Base-by-base conservation (phyloP, 2,797 vertebrate genomes). In the Heliangelus exortis region DNA sequence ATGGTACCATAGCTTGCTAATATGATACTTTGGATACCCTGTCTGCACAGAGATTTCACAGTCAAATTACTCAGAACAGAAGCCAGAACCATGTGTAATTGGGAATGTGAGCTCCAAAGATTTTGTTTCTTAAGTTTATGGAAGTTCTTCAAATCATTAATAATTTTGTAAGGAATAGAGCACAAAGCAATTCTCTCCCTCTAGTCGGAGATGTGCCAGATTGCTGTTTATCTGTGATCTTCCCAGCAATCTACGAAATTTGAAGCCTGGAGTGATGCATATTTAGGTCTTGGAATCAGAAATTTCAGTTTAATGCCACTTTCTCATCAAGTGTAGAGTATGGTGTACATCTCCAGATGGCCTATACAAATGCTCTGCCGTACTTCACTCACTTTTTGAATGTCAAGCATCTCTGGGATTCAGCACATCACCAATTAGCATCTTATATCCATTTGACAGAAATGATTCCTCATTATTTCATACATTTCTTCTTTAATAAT, bases 321-420 rank as follows among this genome's bases (percentile, higher is more conserved):
- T 97, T 97, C 96, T 97, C 96, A 95, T 98, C 96, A 94, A 96
- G 96, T 62, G 92, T 96, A 94, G 92, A 95, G 90, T 89, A 93
- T 95, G 96, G 94, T 95, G 55, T 87, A 96, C 94, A 87, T 97
- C 96, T 98, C 98, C 98, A 98, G 98, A 98, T 98, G 98, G 98
- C 96, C 97, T 96, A 97, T 97, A 97, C 97, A 98, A 98, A 98
- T 97, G 98, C 96, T 97, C 90, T 97, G 97, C 95, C 1, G 91
- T 98, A 98, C 96, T 97, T 96, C 97, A 96, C 94, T 97, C 97
- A 96, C 97, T 98, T 96, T 96, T 96, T 97, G 97, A 98, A 98
- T 98, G 97, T 96, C 97, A 98, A 98, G 95, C 97, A 98, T 98
- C 97, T 97, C 97, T 98, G 98, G 97, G 98, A 98, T 97, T 97